Conservation (phyloP, 2,113 vertebrate species). For the Salvelinus fontinalis region DNA sequence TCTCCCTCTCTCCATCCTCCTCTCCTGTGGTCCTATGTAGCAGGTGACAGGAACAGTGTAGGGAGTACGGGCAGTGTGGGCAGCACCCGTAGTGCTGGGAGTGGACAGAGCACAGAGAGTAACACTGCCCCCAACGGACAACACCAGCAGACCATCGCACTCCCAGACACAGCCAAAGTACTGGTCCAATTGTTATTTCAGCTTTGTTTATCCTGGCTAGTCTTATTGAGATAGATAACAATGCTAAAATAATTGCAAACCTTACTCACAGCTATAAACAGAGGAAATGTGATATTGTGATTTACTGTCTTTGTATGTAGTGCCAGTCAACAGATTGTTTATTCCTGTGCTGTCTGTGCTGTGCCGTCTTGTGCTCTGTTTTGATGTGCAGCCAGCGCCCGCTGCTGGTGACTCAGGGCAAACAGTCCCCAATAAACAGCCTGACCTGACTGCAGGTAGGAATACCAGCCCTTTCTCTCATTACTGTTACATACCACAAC, state of each 20-base stretch:
- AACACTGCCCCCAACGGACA: conserved; percentile 10
- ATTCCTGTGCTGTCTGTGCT: neutral
- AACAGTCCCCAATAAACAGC: conserved; percentile 63
- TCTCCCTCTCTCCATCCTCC: neutral
- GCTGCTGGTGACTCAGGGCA: conserved; percentile 69
- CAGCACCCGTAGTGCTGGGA: conserved; percentile 92
- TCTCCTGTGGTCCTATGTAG: conserved; percentile 53
- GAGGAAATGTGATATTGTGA: neutral
- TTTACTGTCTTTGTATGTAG: neutral
- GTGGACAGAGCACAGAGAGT: conserved; percentile 90
- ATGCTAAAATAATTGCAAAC: too few species aligned
- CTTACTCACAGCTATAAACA: too few species aligned
- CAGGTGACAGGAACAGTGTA: conserved; percentile 91
- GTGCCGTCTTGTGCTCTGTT: neutral
- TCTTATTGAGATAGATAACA: too few species aligned
- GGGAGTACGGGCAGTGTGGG: conserved; percentile 90
- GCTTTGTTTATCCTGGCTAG: too few species aligned
- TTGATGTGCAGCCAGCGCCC: conserved; percentile 69
- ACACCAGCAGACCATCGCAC: conserved; percentile 6
- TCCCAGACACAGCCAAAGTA: conserved; percentile 43
- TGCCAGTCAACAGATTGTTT: neutral
- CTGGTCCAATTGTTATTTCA: neutral
- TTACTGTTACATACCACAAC: neutral
- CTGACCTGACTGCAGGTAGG: conserved; percentile 69
- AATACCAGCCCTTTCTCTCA: neutral